Percentiles rank a stretch among this genome's conserved stretches.
Conservation (phyloP, 2,113 vertebrate genomes). For the Toxostoma redivivum region DNA sequence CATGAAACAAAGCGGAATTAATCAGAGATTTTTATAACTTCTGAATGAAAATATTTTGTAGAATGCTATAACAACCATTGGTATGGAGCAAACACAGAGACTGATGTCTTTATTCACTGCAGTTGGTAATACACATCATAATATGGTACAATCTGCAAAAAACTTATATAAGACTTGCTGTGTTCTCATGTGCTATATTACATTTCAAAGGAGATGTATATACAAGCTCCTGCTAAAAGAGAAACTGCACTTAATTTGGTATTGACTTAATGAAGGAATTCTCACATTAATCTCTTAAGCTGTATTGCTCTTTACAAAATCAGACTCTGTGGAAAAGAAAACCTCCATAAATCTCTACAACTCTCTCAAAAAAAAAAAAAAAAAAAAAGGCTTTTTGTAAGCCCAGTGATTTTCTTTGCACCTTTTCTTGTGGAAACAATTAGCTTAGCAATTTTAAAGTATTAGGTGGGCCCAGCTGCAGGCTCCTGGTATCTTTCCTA, state of each 20-base stretch:
- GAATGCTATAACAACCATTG: background rate
- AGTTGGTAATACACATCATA: background rate
- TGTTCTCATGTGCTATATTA: background rate
- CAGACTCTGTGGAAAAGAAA: constrained; percentile 45
- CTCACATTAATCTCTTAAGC: constrained; percentile 58
- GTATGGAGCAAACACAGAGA: background rate
- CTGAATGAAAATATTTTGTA: background rate
- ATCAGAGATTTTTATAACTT: background rate
- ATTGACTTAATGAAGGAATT: constrained; percentile 60
- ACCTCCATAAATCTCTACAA: constrained; percentile 31
- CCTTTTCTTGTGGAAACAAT: constrained; percentile 62
- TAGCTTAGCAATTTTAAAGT: constrained; percentile 40
- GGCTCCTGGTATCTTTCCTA: background rate
- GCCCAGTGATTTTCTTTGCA: constrained; percentile 33
- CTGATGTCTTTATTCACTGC: background rate
- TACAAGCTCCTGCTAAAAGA: background rate
- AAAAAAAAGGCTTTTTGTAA: constrained; percentile 45
- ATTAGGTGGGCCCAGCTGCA: constrained; percentile 13
- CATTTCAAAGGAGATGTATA: background rate
- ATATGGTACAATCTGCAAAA: background rate
- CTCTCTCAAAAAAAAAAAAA: constrained; percentile 8
- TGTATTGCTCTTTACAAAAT: constrained; percentile 39
- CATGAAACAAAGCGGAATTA: background rate
- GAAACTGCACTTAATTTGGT: constrained; percentile 26
- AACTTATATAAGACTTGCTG: background rate